Evolutionary conservation across 2,888 invertebrate species (phyloP).

Genomic region (Copidosoma aretas): DNA sequence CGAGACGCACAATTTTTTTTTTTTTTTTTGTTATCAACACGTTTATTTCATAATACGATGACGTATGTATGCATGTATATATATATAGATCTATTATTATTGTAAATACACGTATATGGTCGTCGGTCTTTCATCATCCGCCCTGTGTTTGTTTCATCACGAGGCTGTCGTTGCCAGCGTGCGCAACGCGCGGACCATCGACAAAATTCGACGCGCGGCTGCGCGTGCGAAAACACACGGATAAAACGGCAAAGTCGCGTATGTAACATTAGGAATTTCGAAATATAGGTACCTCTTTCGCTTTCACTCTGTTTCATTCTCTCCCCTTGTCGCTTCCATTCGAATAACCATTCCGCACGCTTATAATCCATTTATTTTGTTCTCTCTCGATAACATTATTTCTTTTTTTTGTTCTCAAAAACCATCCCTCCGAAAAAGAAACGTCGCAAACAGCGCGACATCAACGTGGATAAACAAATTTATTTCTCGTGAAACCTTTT

Average conservation of each 20-base stretch:
- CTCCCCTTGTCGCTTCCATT: no score
- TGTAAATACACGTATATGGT: constrained; percentile 58
- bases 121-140: constrained; percentile 43
- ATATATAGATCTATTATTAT: constrained; percentile 55
- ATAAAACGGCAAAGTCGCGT: constrained; percentile 36
- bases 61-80: constrained; percentile 45
- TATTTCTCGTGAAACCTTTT: no score
- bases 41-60: constrained; percentile 50
- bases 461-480: not conserved
- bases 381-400: not conserved
- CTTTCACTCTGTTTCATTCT: constrained; percentile 6
- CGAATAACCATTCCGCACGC: no score
- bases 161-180: not conserved
- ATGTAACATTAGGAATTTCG: constrained; percentile 38
- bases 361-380: constrained; percentile 3
- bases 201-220: constrained; percentile 34
- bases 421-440: no score
- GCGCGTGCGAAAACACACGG: constrained; percentile 33
- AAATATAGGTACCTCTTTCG: constrained; percentile 21
- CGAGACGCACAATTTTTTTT: not conserved
- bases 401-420: not conserved
- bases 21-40: constrained; percentile 50
- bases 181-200: constrained; percentile 9
- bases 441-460: no score
- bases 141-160: not conserved